Evolutionary conservation across 92 coral and sea anemone species (phyloP).

Genomic region (Zoanthus sociatus): DNA sequence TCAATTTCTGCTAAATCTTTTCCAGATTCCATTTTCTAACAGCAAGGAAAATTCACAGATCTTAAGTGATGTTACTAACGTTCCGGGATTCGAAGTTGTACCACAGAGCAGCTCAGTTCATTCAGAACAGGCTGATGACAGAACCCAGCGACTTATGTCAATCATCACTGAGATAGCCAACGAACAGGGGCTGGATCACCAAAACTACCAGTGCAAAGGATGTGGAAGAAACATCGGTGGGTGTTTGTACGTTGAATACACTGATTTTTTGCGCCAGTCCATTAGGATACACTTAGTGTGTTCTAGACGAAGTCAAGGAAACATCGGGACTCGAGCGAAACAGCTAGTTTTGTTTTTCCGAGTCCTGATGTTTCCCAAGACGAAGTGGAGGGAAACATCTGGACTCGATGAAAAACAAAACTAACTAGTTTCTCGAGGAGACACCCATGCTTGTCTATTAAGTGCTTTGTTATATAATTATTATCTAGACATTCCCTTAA

Average conservation of each 20-base stretch:
- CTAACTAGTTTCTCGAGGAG: too few species aligned
- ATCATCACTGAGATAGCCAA: conserved; percentile 83
- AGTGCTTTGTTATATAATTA: too few species aligned
- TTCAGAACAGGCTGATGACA: conserved; percentile 75
- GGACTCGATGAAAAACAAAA: too few species aligned
- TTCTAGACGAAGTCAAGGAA: too few species aligned
- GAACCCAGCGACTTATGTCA: conserved; percentile 67
- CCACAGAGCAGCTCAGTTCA: conserved; percentile 76
- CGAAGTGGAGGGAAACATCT: too few species aligned
- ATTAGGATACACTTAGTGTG: too few species aligned
- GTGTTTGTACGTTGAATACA: neutral
- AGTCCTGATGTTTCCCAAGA: too few species aligned
- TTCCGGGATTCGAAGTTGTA: conserved; percentile 80
- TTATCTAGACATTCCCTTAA: too few species aligned
- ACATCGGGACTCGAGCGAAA: too few species aligned
- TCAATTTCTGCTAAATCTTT: neutral
- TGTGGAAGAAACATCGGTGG: conserved; percentile 95
- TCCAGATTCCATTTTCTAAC: conserved; percentile 9
- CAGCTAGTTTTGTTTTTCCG: too few species aligned
- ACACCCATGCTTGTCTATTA: too few species aligned
- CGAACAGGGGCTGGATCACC: conserved; percentile 91
- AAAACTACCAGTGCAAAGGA: conserved; percentile 94
- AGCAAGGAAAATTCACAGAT: neutral
- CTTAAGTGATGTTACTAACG: conserved; percentile 29
- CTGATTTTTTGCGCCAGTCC: neutral